Conservation (phyloP, 1,140 invertebrate species). For the Bombus consobrinus region DNA sequence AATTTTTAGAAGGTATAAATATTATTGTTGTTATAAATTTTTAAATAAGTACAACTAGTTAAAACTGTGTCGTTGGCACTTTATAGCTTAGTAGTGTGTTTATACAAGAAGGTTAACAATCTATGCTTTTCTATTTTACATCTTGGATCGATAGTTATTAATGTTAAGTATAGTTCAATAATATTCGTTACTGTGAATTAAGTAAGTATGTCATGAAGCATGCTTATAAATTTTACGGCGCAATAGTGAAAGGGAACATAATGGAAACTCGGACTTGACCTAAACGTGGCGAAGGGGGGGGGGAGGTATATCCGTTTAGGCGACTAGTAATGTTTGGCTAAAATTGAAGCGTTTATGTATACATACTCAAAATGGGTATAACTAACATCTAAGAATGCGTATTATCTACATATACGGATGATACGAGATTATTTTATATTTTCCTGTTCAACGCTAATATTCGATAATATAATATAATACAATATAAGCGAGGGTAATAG, state of each 20-base stretch:
- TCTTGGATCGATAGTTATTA: neutral
- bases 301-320: conserved; percentile 5
- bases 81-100: too few species aligned
- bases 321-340: neutral
- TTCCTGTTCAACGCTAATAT: neutral
- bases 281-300: neutral
- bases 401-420: neutral
- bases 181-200: neutral
- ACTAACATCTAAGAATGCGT: neutral
- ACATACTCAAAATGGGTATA: neutral
- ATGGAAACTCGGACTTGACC: conserved; percentile 23
- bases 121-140: neutral
- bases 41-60: neutral
- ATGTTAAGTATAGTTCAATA: neutral
- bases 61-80: too few species aligned
- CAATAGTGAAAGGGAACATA: conserved; percentile 36
- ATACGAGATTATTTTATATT: neutral
- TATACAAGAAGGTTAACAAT: neutral
- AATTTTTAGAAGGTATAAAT: neutral
- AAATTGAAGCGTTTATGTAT: too few species aligned
- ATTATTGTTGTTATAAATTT: neutral
- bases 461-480: too few species aligned
- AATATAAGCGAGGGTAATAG: neutral
- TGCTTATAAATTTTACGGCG: conserved; percentile 36
- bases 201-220: conserved; percentile 11